phyloP scores from a whole-genome alignment of 2,113 vertebrate species.

The Campylomormyrus numenius region DNA sequence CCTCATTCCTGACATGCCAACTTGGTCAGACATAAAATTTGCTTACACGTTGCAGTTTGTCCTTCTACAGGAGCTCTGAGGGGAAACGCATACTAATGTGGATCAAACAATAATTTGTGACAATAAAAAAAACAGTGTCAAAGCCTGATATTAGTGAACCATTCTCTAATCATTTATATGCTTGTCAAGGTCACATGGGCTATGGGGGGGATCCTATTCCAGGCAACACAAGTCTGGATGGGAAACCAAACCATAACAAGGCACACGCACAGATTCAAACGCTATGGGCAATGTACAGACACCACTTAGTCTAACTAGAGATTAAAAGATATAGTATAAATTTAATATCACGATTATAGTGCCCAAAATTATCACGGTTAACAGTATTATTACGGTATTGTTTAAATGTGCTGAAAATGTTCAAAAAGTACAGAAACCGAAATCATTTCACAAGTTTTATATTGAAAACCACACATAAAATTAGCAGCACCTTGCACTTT shows the following conservation, averaged over 20 bases:
- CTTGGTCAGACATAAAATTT: neutral
- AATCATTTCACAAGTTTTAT: neutral
- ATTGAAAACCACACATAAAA: neutral
- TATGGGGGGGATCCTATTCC: neutral
- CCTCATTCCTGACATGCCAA: neutral
- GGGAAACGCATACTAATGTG: neutral
- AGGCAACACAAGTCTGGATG: neutral
- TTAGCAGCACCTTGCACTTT: neutral
- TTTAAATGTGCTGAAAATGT: neutral
- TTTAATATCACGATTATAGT: neutral
- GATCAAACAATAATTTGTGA: neutral
- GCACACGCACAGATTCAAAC: neutral
- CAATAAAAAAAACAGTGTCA: neutral
- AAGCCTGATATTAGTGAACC: neutral
- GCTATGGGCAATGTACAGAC: neutral
- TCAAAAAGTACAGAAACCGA: neutral
- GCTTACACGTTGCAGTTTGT: neutral
- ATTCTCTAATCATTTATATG: neutral
- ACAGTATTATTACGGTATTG: neutral
- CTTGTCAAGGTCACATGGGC: neutral
- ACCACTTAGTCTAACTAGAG: neutral
- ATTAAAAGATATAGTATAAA: neutral
- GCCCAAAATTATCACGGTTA: neutral
- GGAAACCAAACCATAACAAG: neutral
- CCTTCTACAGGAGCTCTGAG: neutral